phyloP scores from a whole-genome alignment of 2,113 vertebrate species.

The Cynopterus brachyotis region DNA sequence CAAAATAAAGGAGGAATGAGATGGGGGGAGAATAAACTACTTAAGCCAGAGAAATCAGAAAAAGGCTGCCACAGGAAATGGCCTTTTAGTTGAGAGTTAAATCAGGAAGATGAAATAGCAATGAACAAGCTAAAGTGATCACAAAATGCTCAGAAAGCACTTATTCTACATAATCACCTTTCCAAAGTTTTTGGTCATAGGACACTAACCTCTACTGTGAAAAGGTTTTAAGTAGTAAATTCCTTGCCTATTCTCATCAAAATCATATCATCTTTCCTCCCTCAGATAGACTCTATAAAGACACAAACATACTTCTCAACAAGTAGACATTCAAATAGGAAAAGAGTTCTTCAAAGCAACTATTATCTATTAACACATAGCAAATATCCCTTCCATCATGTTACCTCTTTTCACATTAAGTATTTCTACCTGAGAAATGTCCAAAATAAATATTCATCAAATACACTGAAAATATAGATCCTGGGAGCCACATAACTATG shows the following conservation, averaged over 20 bases:
- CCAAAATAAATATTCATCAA: background rate
- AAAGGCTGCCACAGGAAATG: background rate
- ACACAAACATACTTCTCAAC: background rate
- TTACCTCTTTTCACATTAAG: background rate
- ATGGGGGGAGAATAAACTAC: background rate
- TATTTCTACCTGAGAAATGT: background rate
- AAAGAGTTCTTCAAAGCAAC: background rate
- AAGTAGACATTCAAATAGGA: background rate
- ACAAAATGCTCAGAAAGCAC: background rate
- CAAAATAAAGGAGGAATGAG: background rate
- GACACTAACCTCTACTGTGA: background rate
- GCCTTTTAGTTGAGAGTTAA: background rate
- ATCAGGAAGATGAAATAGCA: background rate
- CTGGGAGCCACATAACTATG: background rate
- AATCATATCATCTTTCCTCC: background rate
- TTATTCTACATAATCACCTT: background rate
- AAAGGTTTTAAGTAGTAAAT: background rate
- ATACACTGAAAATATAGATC: background rate
- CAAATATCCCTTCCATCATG: background rate
- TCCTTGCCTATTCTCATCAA: background rate
- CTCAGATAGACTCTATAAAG: background rate
- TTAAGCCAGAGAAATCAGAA: background rate
- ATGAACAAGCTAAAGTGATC: background rate
- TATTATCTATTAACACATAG: background rate
- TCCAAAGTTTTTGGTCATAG: background rate